Evolutionary conservation across 2,113 vertebrate species (phyloP), one percentile per base, ranked within the genome.

Genomic region (Psittacula cyanocephala): DNA sequence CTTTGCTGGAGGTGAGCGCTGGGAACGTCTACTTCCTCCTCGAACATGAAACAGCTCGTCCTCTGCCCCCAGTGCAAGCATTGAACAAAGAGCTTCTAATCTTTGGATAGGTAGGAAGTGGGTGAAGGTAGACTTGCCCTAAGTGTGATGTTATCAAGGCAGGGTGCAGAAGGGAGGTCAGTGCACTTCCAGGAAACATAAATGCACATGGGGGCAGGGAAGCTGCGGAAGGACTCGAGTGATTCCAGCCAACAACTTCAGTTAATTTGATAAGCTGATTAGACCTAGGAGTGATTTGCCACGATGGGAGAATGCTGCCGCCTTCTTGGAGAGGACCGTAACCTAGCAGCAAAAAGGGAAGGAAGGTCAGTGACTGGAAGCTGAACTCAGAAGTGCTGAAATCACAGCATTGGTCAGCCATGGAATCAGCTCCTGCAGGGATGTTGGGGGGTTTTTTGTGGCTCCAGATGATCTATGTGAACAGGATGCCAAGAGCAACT

Each of bases 181-280:
- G 62, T 1, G 4, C 3, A 0, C 11, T 29, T 64, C 16, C 17
- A 60, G 64, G 31, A 25, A 9, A 8, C 1, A 1, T 14, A 17
- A 13, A 5, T 67, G 31, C 11, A 11, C 0, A 0, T 23, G 2
- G 7, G 16, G 25, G 3, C 8, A 75, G 68, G 52, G 37, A n/a
- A 57, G 46, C 50, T 68, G 10, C 9, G 22, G 62, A 37, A n/a
- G 23, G 37, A 18, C 47, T 64, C 3, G 0, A 46, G 62, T 13
- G 35, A 46, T 57, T 57, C 22, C 80, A 76, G 44, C 23, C 29
- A 59, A 19, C 12, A 44, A 31, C 37, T 78, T 68, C 5, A 24
- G 52, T 23, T 47, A 10, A 37, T 78, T 43, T 72, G 35, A 13
- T 72, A 47, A 63, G 31, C 18, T 31, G 27, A 13, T 41, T 31